A percentile compares a stretch with the other conserved stretches of the same genome.
Conservation (phyloP, 1,140 invertebrate genomes). For the Orussus abietinus region DNA sequence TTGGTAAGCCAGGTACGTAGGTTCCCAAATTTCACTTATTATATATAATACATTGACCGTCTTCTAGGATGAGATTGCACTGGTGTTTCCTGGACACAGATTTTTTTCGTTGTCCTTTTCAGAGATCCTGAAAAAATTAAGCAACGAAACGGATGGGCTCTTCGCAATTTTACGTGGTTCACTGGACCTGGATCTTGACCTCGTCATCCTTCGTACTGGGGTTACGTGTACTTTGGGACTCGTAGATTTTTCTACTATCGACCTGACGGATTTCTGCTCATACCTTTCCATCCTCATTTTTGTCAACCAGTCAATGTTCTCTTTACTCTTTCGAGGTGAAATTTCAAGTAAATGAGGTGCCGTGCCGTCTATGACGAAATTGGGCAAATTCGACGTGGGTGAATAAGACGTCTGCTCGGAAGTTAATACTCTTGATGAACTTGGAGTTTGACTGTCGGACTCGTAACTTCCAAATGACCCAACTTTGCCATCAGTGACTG, state of each 20-base stretch:
- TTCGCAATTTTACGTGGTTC: conserved; percentile 32
- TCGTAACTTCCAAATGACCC: conserved; percentile 28
- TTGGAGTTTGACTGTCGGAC: conserved; percentile 33
- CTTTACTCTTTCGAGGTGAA: conserved; percentile 65
- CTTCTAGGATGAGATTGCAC: conserved; percentile 11
- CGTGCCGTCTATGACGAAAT: conserved; percentile 70
- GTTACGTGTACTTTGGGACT: conserved; percentile 27
- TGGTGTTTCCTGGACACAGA: conserved; percentile 9
- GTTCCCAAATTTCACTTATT: too few species aligned
- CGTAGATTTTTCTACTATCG: conserved; percentile 20
- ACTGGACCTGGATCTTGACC: conserved; percentile 39
- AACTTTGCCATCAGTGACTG: conserved; percentile 20
- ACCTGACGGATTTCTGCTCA: conserved; percentile 23
- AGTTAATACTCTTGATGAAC: conserved; percentile 21
- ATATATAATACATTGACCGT: too few species aligned
- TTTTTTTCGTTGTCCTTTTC: conserved; percentile 27
- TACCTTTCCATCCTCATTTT: conserved; percentile 60
- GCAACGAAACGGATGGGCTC: conserved; percentile 30
- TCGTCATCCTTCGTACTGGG: conserved; percentile 26
- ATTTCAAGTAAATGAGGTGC: conserved; percentile 68
- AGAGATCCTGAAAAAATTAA: conserved; percentile 34
- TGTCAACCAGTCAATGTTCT: conserved; percentile 69
- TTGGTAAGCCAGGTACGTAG: too few species aligned
- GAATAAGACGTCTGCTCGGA: conserved; percentile 45
- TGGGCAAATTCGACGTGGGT: conserved; percentile 71